A percentile compares a stretch with the other conserved stretches of the same genome.
These are phyloP conservation scores for Gymnocephalus cernua DNA, from an alignment of 2,113 vertebrate genomes.

Conservation along the genomic window DNA sequence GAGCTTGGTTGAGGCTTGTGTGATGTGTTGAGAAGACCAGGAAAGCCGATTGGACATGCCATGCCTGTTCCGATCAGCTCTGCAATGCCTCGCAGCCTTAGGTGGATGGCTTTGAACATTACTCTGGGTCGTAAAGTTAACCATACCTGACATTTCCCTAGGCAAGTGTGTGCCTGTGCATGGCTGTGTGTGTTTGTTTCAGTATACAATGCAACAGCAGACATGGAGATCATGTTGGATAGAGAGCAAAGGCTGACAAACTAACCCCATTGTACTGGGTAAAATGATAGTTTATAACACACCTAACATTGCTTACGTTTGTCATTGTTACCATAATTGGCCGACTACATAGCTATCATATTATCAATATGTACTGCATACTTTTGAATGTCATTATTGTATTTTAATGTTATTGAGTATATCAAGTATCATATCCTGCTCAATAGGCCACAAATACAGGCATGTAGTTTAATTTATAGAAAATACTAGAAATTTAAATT, in stretches of 20 bases:
- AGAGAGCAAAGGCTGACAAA: constrained; percentile 7
- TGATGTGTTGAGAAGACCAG: constrained; percentile 37
- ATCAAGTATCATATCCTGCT: not conserved
- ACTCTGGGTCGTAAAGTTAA: constrained; percentile 72
- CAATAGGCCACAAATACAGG: not conserved
- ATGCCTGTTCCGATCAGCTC: constrained; percentile 70
- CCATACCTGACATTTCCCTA: constrained; percentile 72
- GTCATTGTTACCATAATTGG: not conserved
- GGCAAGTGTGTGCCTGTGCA: constrained; percentile 44
- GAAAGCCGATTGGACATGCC: constrained; percentile 63
- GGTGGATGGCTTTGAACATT: constrained; percentile 67
- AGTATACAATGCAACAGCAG: constrained; percentile 4
- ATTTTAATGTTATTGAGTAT: not conserved
- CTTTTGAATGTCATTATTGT: not conserved
- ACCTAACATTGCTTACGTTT: not conserved
- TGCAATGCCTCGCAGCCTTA: constrained; percentile 52
- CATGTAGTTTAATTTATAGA: not conserved
- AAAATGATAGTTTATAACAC: not conserved
- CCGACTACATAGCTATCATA: not conserved
- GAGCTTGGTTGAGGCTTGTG: constrained; percentile 36
- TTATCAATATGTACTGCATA: not conserved
- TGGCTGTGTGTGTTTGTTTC: constrained; percentile 11
- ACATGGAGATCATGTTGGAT: constrained; percentile 32
- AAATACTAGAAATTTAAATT: not conserved
- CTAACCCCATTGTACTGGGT: not conserved